Base-by-base conservation (phyloP, 2,113 vertebrate genomes). In the Neolamprologus kungweensis region DNA sequence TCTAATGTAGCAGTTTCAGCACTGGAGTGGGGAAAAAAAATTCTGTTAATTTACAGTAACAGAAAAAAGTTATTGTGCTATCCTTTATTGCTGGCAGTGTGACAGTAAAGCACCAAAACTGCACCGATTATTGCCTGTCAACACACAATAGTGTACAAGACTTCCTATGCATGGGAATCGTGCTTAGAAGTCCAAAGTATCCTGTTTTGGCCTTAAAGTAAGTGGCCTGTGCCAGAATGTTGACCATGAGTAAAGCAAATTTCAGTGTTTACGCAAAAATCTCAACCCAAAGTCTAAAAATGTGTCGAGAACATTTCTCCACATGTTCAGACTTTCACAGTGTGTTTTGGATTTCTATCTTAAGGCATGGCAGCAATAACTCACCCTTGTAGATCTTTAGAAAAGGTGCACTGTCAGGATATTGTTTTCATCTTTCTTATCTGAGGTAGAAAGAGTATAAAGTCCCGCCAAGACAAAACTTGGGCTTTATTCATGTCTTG, bases 1-100 rank as follows among this genome's bases (percentile, higher is more conserved):
- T 98, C 97, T 87, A 95, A 97, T 89, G 97, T 95, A 58, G 98
- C 91, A 89, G 96, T 96, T 91, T 99, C 99, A 93, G 97, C 95
- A 91, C 99, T 99, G 65, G 51, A 87, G 11, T 10, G 21, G 40
- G 13, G 3, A 0, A 17, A 57, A 23, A 33, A 7, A 68, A 37
- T 13, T 40, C 1, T 33, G 75, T 78, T 75, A 6, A 82, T 73
- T 84, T 28, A 75, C 7, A 71, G 63, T 35, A 35, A 47, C 33
- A 12, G 7, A 37, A 37, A 81, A 65, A 9, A 35, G 40, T 50
- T 40, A 21, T 9, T 45, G 19, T 71, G 60, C 6, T 60, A 17
- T 54, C 19, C n/a, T 73, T 54, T 7, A 31, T 6, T 65, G 80
- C 33, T 54, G 19, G 17, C 57, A 47, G n/a, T 57, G 16, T 54